Evolutionary conservation across 2,888 invertebrate species (phyloP).

Genomic region (Operophtera brumata): DNA sequence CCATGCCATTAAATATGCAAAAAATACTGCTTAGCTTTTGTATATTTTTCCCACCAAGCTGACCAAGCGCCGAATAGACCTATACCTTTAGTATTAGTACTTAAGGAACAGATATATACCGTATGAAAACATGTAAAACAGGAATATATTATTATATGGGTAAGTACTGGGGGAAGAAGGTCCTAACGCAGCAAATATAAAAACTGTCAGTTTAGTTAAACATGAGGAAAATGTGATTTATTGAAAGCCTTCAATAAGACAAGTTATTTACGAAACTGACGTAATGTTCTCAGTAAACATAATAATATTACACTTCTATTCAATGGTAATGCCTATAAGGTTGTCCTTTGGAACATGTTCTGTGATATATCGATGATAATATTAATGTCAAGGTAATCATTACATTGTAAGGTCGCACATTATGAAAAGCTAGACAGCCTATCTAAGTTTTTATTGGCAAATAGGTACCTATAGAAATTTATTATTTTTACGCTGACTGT

Average conservation of each 20-base stretch:
- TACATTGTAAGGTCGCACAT: neutral
- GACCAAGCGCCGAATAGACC: too few relatives aligned
- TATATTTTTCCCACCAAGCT: too few relatives aligned
- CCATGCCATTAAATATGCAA: neutral
- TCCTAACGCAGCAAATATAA: neutral
- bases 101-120: neutral
- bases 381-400: conserved; percentile 12
- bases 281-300: conserved; percentile 19
- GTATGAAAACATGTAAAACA: neutral
- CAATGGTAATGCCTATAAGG: conserved; percentile 7
- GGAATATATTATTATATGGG: too few relatives aligned
- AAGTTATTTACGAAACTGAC: conserved; percentile 18
- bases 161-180: too few relatives aligned
- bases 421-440: neutral
- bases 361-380: conserved; percentile 10
- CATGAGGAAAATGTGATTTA: neutral
- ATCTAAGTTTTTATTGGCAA: too few relatives aligned
- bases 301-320: conserved; percentile 9
- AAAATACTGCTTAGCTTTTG: too few relatives aligned
- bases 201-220: neutral
- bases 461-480: too few relatives aligned
- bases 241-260: neutral
- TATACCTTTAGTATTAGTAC: too few relatives aligned
- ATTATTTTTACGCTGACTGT: too few relatives aligned
- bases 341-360: conserved; percentile 10